Percentiles rank a stretch among this genome's conserved stretches.
Conservation (phyloP, 2,888 invertebrate species). For the Tortricodes alternella region DNA sequence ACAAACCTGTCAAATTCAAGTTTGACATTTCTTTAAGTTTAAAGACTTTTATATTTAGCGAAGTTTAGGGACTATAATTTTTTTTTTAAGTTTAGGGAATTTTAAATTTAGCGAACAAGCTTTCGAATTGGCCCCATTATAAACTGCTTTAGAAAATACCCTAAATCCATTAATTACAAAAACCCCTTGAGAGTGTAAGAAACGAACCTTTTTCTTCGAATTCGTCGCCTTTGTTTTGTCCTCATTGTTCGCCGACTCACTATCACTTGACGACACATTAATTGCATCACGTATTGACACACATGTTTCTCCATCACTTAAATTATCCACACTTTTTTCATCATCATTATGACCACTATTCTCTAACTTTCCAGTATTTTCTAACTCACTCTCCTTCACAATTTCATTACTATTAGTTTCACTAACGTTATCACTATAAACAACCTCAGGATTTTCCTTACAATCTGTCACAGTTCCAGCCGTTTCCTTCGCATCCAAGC, state of each 20-base stretch:
- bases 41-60: too few relatives aligned
- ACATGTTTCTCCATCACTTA: constrained; percentile 20
- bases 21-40: too few relatives aligned
- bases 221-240: constrained; percentile 9
- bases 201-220: constrained; percentile 14
- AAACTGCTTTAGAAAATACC: not conserved
- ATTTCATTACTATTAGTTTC: constrained; percentile 16
- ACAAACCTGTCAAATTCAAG: too few relatives aligned
- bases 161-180: not conserved
- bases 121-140: too few relatives aligned
- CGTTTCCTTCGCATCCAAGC: constrained; percentile 34
- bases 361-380: constrained; percentile 18
- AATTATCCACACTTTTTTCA: constrained; percentile 3
- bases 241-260: constrained; percentile 1
- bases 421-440: constrained; percentile 18
- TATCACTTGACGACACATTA: constrained; percentile 7
- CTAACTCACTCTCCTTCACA: constrained; percentile 2
- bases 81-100: too few relatives aligned
- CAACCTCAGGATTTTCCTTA: constrained; percentile 22
- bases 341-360: constrained; percentile 33
- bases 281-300: constrained; percentile 30
- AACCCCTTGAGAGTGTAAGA: not conserved
- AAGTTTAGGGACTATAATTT: too few relatives aligned
- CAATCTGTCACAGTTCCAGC: constrained; percentile 27
- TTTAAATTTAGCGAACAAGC: too few relatives aligned